Evolutionary conservation across 2,113 vertebrate species (phyloP), one percentile per base, ranked within the genome.

Genomic region (Vicugna pacos): DNA sequence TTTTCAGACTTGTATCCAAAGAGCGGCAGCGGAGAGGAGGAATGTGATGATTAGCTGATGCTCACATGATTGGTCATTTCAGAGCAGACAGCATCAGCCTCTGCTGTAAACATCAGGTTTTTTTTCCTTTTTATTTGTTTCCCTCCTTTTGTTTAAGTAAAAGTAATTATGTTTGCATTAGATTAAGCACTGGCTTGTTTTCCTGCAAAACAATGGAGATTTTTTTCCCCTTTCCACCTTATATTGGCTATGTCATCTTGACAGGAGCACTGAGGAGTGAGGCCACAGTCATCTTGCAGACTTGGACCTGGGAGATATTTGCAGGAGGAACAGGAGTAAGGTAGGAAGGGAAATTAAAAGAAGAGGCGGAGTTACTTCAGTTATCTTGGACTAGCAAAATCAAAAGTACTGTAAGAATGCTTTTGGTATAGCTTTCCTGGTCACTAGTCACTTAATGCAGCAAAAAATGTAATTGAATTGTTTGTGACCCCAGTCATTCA

Each of bases 81-180:
- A 80, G 83, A 83, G 89, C 89, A 98, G 65, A 93, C 84, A 96
- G 75, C 65, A 69, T 95, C 15, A 96, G 75, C 65, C 72, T 95
- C 15, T 67, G 62, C 62, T 82, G 16, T 77, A 97, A 97, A 96
- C 90, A 75, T 70, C 15, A 96, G 76, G 48, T 79, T 86, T 77
- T 72, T 96, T 91, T 77, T 42, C 38, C 80, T 93, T 95, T 89
- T 90, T n/a, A 56, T 91, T 98, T 94, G 82, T 48, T 95, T 62
- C 64, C 70, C 32, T 62, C 54, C 94, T 98, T 98, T 97, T 98
- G 80, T 97, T 98, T 97, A 97, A 97, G 94, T 97, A 75, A 94
- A 98, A 98, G 95, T 89, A 98, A 98, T 98, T 97, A 94, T 89
- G 5, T 82, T 87, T 97, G 54, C 95, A 93, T 97, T 96, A 92